A percentile compares a stretch with the other conserved stretches of the same genome.
These are phyloP conservation scores for Gadopsis marmoratus DNA, from an alignment of 2,797 vertebrate species.

Conservation along the genomic window DNA sequence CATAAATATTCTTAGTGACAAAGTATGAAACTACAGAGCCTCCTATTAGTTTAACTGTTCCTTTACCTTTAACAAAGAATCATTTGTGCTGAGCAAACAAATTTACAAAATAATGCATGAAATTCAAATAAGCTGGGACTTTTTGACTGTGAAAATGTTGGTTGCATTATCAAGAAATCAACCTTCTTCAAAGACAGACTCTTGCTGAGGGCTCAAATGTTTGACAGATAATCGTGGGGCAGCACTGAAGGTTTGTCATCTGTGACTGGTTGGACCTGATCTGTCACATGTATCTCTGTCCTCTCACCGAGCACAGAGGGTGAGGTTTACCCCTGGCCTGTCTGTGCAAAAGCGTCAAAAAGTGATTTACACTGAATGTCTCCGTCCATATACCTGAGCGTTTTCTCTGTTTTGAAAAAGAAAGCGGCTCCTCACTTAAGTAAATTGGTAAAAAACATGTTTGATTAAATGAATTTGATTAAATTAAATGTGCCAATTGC, in stretches of 20 bases:
- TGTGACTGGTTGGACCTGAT: slow-evolving; percentile 88
- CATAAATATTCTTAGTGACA: slow-evolving; percentile 15
- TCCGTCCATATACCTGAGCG: slow-evolving; percentile 26
- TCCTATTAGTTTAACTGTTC: background rate
- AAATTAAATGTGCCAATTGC: background rate
- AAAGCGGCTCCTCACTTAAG: background rate
- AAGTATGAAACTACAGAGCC: slow-evolving; percentile 15
- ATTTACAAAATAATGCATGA: background rate
- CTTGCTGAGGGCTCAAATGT: slow-evolving; percentile 58
- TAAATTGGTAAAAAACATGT: background rate
- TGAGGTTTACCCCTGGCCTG: slow-evolving; percentile 82
- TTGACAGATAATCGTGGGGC: slow-evolving; percentile 78
- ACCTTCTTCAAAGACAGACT: slow-evolving; percentile 39
- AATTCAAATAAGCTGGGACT: background rate
- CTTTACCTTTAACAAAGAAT: background rate
- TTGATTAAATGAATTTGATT: background rate
- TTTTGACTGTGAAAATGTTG: background rate
- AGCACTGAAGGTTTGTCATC: slow-evolving; percentile 83
- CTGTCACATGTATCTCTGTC: slow-evolving; percentile 84
- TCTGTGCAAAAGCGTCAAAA: slow-evolving; percentile 57
- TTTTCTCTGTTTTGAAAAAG: slow-evolving; percentile 24
- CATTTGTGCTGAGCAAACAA: background rate
- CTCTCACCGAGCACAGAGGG: slow-evolving; percentile 81
- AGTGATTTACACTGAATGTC: slow-evolving; percentile 59
- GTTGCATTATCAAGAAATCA: slow-evolving; percentile 48